Evolutionary conservation across 1,140 invertebrate species (phyloP).

Genomic region (Chironomus striatipennis): DNA sequence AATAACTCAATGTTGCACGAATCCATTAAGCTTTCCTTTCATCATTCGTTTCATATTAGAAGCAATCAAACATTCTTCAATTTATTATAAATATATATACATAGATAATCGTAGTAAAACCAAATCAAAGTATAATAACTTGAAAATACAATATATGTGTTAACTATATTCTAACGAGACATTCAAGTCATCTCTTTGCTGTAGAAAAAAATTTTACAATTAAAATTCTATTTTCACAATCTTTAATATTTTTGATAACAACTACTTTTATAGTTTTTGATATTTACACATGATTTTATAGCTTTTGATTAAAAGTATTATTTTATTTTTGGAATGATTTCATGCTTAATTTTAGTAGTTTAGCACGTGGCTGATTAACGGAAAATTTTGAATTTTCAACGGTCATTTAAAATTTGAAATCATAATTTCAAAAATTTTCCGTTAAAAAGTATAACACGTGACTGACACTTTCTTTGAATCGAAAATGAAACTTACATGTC

Average conservation of each 20-base stretch:
- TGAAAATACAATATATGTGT: conserved; percentile 10
- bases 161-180: conserved; percentile 18
- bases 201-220: not conserved
- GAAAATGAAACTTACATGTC: conserved; percentile 21
- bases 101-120: not conserved
- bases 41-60: not conserved
- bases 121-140: not conserved
- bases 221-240: not conserved
- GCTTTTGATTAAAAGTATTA: not conserved
- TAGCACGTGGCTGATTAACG: not conserved
- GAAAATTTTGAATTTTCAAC: not conserved
- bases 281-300: not conserved
- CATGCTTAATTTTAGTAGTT: not conserved
- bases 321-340: not conserved
- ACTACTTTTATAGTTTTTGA: not conserved
- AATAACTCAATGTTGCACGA: not conserved
- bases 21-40: not conserved
- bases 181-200: not conserved
- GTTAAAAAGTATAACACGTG: not conserved
- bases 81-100: too few species aligned
- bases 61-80: not conserved
- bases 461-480: not conserved
- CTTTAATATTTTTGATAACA: not conserved
- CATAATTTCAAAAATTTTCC: not conserved
- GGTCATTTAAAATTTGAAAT: not conserved